Evolutionary conservation across 2,888 invertebrate genomes (phyloP), one percentile per base, ranked within the genome.

Genomic region (Rosalia funebris): DNA sequence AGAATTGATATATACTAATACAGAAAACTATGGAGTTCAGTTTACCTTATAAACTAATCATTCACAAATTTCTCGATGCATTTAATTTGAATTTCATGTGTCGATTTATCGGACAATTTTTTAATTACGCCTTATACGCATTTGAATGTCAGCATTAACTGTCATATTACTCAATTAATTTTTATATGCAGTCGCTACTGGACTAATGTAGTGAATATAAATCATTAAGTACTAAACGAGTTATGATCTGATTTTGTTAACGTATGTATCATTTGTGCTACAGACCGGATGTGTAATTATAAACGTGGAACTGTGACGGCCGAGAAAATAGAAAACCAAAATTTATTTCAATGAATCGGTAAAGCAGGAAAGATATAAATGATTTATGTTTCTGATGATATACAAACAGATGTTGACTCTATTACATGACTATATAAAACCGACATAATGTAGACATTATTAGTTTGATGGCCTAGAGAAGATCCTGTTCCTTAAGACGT

Each of bases 231-330:
- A 9, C 19, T 15, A 25, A 39, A 15, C 25, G 16, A 15, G 10
- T 20, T 50, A 39, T 12, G 48, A 34, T 37, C 16, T 25, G 25
- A 50, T 50, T 50, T 50, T 25, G 50, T 50, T 37, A 50, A 50
- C 37, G 50, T 50, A n/a, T n/a, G n/a, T n/a, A 36, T 50, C 50
- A 9, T 25, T 25, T 25, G 25, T 25, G 25, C 9, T 20, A 25
- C 39, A 50, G 12, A 14, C 50, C 50, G 50, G 50, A 50, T 50
- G 15, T 39, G 20, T 50, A 31, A 50, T 39, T 50, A 39, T 39
- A 19, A 25, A 39, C 11, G 31, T 9, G 25, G 25, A 50, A 25
- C 44, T 17, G 19, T 44, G 44, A 19, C 44, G 19, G 44, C 19
- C 12, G 19, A 20, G 19, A 44, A 44, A 19, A 19, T 44, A 19